phyloP scores from a whole-genome alignment of 1,140 invertebrate genomes.

The Holotrichia oblita region DNA sequence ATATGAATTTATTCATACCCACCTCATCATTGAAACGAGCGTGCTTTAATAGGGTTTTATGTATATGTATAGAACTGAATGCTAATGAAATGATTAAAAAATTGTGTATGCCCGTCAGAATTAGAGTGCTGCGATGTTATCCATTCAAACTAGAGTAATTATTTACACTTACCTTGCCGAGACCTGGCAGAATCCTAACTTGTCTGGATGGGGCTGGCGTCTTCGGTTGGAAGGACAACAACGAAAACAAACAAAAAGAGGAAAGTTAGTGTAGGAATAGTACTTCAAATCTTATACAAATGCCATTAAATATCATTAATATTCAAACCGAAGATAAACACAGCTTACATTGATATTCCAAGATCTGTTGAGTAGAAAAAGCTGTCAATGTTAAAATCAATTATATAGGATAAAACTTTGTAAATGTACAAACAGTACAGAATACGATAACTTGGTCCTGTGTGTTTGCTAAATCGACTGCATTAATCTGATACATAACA shows the following conservation, averaged over 20 bases:
- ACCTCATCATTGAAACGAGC: too few species aligned
- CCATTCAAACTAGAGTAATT: background rate
- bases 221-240: constrained; percentile 10
- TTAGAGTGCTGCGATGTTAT: too few species aligned
- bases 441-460: background rate
- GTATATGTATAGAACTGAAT: too few species aligned
- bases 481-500: constrained; percentile 23
- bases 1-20: too few species aligned
- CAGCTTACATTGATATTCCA: background rate
- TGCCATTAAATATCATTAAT: constrained; percentile 16
- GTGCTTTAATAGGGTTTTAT: too few species aligned
- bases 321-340: background rate
- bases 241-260: constrained; percentile 40
- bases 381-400: background rate
- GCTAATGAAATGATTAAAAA: too few species aligned
- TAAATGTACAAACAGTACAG: too few species aligned
- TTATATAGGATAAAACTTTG: too few species aligned
- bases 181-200: constrained; percentile 59
- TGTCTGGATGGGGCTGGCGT: constrained; percentile 54
- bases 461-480: constrained; percentile 41
- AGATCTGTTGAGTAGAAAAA: background rate
- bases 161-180: constrained; percentile 59
- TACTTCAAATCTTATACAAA: constrained; percentile 33
- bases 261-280: constrained; percentile 42
- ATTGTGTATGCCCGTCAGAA: too few species aligned